These are phyloP conservation scores for Megastigmus dorsalis DNA, from an alignment of 2,888 invertebrate species.

Conservation along the genomic window DNA sequence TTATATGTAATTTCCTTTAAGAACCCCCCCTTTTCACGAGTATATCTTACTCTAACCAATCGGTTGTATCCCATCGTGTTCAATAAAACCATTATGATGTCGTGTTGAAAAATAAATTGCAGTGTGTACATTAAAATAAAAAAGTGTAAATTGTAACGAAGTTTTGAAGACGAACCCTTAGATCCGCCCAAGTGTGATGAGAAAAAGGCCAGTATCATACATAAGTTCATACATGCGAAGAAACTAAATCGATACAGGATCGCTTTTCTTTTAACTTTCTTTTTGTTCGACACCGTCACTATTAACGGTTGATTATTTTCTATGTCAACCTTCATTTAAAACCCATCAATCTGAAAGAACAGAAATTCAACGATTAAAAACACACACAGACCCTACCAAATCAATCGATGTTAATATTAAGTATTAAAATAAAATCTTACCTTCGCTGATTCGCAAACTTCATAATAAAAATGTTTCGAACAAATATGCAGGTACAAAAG, in stretches of 20 bases:
- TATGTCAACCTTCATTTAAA: conserved; percentile 44
- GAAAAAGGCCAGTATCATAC: conserved; percentile 69
- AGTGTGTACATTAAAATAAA: background rate
- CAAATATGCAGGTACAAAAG: conserved; percentile 3
- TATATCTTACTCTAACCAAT: too few species aligned
- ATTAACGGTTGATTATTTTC: conserved; percentile 35
- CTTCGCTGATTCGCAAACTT: background rate
- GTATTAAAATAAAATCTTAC: conserved; percentile 21
- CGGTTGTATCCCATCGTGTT: too few species aligned
- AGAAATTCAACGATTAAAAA: background rate
- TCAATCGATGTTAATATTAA: background rate
- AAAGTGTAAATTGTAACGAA: conserved; percentile 2
- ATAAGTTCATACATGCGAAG: conserved; percentile 67
- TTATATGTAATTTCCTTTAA: too few species aligned
- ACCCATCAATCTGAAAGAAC: conserved; percentile 40
- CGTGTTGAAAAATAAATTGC: too few species aligned
- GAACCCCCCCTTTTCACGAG: too few species aligned
- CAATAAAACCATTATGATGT: too few species aligned
- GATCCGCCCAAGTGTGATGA: conserved; percentile 68
- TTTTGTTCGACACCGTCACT: conserved; percentile 44
- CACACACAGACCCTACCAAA: background rate
- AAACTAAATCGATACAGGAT: conserved; percentile 64
- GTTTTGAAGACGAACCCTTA: conserved; percentile 59
- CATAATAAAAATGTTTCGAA: background rate
- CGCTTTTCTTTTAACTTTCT: conserved; percentile 50